Percentiles rank a stretch among this genome's conserved stretches.
Conservation (phyloP, 2,113 vertebrate species). For the Petrocephalus microphthalmus region DNA sequence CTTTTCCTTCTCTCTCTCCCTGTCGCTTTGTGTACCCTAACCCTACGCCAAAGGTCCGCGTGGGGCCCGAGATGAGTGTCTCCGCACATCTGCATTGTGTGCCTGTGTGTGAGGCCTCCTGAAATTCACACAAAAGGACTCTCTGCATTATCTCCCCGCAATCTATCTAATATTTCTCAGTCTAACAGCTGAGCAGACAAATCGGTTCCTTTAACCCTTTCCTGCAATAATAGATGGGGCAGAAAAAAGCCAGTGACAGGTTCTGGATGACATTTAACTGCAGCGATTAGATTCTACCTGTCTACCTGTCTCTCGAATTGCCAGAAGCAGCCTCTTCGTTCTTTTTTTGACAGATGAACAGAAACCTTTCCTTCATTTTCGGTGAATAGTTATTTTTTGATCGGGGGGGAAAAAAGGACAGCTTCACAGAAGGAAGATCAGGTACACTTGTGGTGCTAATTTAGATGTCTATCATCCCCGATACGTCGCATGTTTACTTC, state of each 20-base stretch:
- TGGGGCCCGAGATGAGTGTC: not conserved
- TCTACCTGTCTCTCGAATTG: not conserved
- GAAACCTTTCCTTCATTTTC: slow-evolving; percentile 1
- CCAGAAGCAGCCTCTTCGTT: not conserved
- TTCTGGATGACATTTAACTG: slow-evolving; percentile 3
- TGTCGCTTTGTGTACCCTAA: too few species aligned
- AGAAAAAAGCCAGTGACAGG: not conserved
- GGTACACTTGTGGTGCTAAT: slow-evolving; percentile 47
- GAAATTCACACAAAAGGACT: not conserved
- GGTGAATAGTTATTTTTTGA: slow-evolving; percentile 22
- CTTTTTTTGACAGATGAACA: not conserved
- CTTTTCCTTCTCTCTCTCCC: not conserved
- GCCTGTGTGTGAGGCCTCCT: not conserved
- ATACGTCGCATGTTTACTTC: slow-evolving; percentile 40
- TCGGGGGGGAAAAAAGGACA: slow-evolving; percentile 7
- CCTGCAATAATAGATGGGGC: not conserved
- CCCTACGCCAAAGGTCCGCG: not conserved
- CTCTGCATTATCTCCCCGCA: not conserved
- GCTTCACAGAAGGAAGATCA: slow-evolving; percentile 28
- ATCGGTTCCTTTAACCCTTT: not conserved
- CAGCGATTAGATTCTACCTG: not conserved
- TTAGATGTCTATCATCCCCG: slow-evolving; percentile 52
- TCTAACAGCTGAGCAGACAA: not conserved
- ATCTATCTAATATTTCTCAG: not conserved
- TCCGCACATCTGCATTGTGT: not conserved